Percentiles rank a stretch among this genome's conserved stretches.
Evolutionary conservation across 2,797 vertebrate genomes (phyloP).

Genomic region (Spinus pinus): DNA sequence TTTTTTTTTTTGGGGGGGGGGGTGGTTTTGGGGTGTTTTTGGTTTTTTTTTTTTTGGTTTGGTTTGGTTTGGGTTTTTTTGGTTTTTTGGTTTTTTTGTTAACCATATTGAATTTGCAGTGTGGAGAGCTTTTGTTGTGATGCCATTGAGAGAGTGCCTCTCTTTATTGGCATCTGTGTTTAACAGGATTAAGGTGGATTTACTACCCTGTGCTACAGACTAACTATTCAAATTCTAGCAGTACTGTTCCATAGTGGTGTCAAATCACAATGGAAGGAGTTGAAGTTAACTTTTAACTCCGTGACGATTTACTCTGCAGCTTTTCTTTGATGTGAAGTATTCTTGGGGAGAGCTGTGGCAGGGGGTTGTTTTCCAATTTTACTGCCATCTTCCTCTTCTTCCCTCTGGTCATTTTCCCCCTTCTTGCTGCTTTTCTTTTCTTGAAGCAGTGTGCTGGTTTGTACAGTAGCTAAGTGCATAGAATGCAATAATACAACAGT

Average conservation of each 20-base stretch:
- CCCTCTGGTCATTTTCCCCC: neutral
- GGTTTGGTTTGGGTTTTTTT: no score
- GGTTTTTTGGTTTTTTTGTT: neutral
- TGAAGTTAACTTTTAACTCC: conserved; percentile 44
- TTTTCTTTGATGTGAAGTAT: conserved; percentile 40
- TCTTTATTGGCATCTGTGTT: conserved; percentile 50
- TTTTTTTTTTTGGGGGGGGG: neutral
- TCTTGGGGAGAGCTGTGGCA: neutral
- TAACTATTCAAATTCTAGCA: conserved; percentile 33
- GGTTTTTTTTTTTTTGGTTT: neutral
- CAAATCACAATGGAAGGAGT: conserved; percentile 39
- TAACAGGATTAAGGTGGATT: conserved; percentile 64
- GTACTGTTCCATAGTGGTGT: conserved; percentile 29
- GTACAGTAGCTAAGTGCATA: conserved; percentile 42
- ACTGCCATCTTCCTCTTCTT: conserved; percentile 6
- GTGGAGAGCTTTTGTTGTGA: conserved; percentile 27
- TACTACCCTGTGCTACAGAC: conserved; percentile 24
- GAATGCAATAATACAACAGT: conserved; percentile 45
- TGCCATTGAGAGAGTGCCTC: neutral
- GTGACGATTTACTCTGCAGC: neutral
- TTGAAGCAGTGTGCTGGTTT: conserved; percentile 19
- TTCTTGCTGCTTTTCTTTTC: conserved; percentile 21
- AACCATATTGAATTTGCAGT: neutral
- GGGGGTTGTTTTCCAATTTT: conserved; percentile 19
- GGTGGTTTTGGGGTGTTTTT: no score